Base-by-base conservation (phyloP, 37 sponge, comb jelly and placozoan genomes). In the Lycopodina hypogea region DNA sequence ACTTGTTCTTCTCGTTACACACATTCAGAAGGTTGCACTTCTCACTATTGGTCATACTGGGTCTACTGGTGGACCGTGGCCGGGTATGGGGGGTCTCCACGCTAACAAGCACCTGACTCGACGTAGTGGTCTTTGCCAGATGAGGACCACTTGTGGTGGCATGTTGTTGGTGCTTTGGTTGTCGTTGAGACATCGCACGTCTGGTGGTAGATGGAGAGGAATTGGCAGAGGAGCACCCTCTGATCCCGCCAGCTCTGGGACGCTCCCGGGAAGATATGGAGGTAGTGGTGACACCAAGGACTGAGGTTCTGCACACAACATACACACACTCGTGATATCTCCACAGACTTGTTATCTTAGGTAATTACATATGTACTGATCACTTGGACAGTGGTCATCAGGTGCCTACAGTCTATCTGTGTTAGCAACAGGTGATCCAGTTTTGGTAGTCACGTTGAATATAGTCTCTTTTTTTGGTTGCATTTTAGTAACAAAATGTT, bases 201-300 rank as follows among this genome's bases (percentile, higher is more conserved):
- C 38, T 34, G 34, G 68, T 33, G 48, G 71, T 41, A 48, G 71
- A 39, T 17, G 71, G 22, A 19, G 48, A 22, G 11, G 17, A 35
- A 70, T 2, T 45, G 1, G 48, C 26, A 41, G 48, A 45, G 48
- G 71, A 23, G n/a, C 17, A 14, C 12, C 48, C 71, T 70, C 68
- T 33, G 68, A 17, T 6, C 4, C 74, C 74, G 12, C 74, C 41
- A 12, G 83, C 76, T 11, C 82, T 55, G 24, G 90, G 90, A 35
- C 90, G 67, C 38, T 90, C 82, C 24, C 90, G 77, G 28, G 83
- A 80, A 18, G 78, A 62, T 22, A 90, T 78, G 35, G 90, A 76
- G 12, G 90, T 90, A 23, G 62, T 55, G 6, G 71, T 78, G 34
- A 75, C 76, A n/a, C 38, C 8, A 41, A 39, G 23, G 1, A 6